Percentiles rank a stretch among this genome's conserved stretches.
These are phyloP conservation scores for Volucella bombylans DNA, from an alignment of 2,888 invertebrate species.

Conservation along the genomic window DNA sequence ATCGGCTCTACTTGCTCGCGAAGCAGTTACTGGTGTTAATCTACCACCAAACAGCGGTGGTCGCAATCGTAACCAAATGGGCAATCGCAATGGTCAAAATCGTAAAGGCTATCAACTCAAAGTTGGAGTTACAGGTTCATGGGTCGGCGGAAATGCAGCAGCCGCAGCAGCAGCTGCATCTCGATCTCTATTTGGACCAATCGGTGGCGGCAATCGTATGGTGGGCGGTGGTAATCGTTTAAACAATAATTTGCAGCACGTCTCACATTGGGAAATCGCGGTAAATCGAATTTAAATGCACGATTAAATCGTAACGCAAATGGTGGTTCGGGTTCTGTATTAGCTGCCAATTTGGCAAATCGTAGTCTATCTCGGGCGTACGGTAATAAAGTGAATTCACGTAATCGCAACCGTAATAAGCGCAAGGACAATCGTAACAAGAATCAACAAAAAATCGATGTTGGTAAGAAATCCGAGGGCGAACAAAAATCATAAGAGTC, in stretches of 20 bases:
- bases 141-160: slow-evolving; percentile 75
- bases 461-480: slow-evolving; percentile 59
- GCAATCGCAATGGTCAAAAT: slow-evolving; percentile 67
- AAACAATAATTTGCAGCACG: slow-evolving; percentile 65
- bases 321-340: slow-evolving; percentile 48
- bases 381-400: slow-evolving; percentile 72
- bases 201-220: slow-evolving; percentile 73
- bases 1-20: slow-evolving; percentile 71
- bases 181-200: slow-evolving; percentile 74
- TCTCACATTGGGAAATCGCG: slow-evolving; percentile 60
- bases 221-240: slow-evolving; percentile 72
- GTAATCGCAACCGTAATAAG: slow-evolving; percentile 74
- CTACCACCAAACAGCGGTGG: slow-evolving; percentile 49
- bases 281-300: slow-evolving; percentile 64
- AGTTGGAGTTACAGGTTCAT: slow-evolving; percentile 78
- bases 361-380: slow-evolving; percentile 67
- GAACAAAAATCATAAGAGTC: slow-evolving; percentile 7
- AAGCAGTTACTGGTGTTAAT: slow-evolving; percentile 74
- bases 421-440: slow-evolving; percentile 72
- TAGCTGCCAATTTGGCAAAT: slow-evolving; percentile 61
- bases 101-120: slow-evolving; percentile 77
- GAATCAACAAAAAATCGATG: slow-evolving; percentile 15
- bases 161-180: slow-evolving; percentile 69
- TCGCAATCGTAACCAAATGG: slow-evolving; percentile 66
- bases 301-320: slow-evolving; percentile 73